phyloP scores from a whole-genome alignment of 37 sponge, comb jelly and placozoan species.

The Ephydatia muelleri region DNA sequence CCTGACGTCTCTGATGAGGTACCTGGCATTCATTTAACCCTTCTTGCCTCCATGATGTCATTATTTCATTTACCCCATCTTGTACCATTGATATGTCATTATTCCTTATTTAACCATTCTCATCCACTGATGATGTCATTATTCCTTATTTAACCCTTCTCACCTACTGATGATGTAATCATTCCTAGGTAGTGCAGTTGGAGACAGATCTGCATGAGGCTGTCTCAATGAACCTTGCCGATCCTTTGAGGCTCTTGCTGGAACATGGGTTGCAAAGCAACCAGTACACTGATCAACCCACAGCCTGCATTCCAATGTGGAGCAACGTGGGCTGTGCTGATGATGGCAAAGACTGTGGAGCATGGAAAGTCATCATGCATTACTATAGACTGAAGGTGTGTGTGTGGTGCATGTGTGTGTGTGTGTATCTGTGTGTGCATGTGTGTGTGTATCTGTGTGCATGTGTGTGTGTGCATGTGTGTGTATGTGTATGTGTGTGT shows the following conservation, averaged over 20 bases:
- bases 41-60: too few relatives aligned
- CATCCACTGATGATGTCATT: too few relatives aligned
- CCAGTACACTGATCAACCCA: background rate
- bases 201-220: slow-evolving; percentile 62
- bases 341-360: slow-evolving; percentile 22
- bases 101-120: too few relatives aligned
- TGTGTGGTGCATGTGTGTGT: too few relatives aligned
- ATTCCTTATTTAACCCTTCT: background rate
- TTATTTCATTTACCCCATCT: too few relatives aligned
- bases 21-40: too few relatives aligned
- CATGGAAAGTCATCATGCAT: slow-evolving; percentile 52
- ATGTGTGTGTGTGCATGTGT: too few relatives aligned
- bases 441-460: too few relatives aligned
- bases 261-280: slow-evolving; percentile 31
- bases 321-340: background rate
- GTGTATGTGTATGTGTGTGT: too few relatives aligned
- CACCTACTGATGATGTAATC: background rate
- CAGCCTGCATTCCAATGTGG: slow-evolving; percentile 30
- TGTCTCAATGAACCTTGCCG: slow-evolving; percentile 60
- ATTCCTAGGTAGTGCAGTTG: background rate
- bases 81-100: too few relatives aligned
- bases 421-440: too few relatives aligned
- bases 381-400: slow-evolving; percentile 60
- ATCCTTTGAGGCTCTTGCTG: slow-evolving; percentile 37
- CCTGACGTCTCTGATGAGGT: slow-evolving; percentile 12